phyloP scores from a whole-genome alignment of 2,888 invertebrate species.

The Latrodectus elegans region DNA sequence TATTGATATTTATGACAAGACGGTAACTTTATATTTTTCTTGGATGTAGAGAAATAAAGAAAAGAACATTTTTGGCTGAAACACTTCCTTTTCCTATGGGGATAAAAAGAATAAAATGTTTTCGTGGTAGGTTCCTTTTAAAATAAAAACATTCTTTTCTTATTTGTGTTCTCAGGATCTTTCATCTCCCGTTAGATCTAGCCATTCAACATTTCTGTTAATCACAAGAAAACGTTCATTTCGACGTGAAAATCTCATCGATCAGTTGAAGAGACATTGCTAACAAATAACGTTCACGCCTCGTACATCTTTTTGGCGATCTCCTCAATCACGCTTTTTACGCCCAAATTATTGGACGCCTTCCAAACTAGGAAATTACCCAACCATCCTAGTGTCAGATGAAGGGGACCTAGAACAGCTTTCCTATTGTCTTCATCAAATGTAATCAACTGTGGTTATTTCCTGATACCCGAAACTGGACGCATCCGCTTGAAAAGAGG shows the following conservation, averaged over 20 bases:
- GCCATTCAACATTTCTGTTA: slow-evolving; percentile 22
- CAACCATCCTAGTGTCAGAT: too few relatives aligned
- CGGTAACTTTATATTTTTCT: too few relatives aligned
- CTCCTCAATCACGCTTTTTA: slow-evolving; percentile 36
- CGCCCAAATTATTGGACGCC: slow-evolving; percentile 28
- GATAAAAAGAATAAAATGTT: not conserved
- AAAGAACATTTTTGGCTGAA: not conserved
- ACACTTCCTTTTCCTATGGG: not conserved
- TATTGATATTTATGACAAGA: too few relatives aligned
- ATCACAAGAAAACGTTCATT: slow-evolving; percentile 20
- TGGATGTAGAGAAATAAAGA: too few relatives aligned
- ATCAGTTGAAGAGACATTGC: slow-evolving; percentile 29
- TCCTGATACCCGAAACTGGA: too few relatives aligned
- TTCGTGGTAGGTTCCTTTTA: too few relatives aligned
- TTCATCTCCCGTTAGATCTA: not conserved
- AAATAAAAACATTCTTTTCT: too few relatives aligned
- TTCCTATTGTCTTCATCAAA: too few relatives aligned
- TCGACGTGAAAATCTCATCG: slow-evolving; percentile 9
- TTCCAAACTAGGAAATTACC: slow-evolving; percentile 29
- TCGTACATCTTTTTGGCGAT: slow-evolving; percentile 26
- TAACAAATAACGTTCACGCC: slow-evolving; percentile 50
- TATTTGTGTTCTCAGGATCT: not conserved
- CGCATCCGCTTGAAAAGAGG: too few relatives aligned
- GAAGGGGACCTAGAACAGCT: too few relatives aligned
- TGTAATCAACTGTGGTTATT: too few relatives aligned